Evolutionary conservation across 2,113 vertebrate genomes (phyloP).

Genomic region (Leiothrix lutea): DNA sequence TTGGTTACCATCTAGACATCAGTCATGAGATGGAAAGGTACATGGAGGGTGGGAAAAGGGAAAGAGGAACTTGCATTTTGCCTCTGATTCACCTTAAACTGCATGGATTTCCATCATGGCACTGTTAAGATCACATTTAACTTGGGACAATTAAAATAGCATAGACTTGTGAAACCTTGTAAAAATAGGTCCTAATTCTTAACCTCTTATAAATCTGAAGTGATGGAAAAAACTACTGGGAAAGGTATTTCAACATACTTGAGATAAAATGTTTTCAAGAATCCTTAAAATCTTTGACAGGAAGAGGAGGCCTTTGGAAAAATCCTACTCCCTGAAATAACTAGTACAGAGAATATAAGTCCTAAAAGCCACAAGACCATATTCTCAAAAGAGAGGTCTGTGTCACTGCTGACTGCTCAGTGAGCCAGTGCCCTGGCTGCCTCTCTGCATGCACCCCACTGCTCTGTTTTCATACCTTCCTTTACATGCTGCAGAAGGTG

Average conservation of each 20-base stretch:
- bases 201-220: neutral
- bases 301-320: neutral
- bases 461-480: neutral
- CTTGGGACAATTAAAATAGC: neutral
- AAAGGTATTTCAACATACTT: neutral
- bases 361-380: neutral
- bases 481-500: neutral
- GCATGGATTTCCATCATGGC: neutral
- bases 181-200: neutral
- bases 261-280: neutral
- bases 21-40: neutral
- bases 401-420: neutral
- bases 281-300: neutral
- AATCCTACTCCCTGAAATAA: neutral
- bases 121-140: neutral
- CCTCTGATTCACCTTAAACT: neutral
- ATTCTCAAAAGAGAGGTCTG: neutral
- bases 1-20: neutral
- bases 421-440: neutral
- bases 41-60: neutral
- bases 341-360: neutral
- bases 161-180: neutral
- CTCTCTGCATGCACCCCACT: no score
- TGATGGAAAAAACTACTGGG: neutral
- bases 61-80: neutral